A percentile compares a stretch with the other conserved stretches of the same genome.
Evolutionary conservation across 2,888 invertebrate genomes (phyloP).

Genomic region (Heliconius ethilla): DNA sequence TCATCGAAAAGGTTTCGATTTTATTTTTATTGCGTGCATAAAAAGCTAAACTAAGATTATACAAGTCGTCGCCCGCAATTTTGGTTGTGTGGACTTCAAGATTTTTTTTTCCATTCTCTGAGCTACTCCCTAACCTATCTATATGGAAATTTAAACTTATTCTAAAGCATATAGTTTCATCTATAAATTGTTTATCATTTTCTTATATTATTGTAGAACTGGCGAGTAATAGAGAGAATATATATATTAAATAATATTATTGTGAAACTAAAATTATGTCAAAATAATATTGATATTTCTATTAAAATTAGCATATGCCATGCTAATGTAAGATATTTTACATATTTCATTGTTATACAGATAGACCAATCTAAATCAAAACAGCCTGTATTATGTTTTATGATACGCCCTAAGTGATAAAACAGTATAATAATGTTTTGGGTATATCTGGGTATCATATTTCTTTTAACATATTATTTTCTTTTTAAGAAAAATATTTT

Average conservation of each 20-base stretch:
- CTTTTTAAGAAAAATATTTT: too few relatives aligned
- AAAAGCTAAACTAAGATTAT: background rate
- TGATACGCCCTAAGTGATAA: conserved; percentile 27
- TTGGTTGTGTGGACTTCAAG: too few relatives aligned
- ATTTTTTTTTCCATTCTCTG: too few relatives aligned
- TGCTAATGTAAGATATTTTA: conserved; percentile 18
- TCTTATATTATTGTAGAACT: background rate
- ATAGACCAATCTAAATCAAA: conserved; percentile 21
- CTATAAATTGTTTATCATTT: background rate
- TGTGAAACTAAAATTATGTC: conserved; percentile 13
- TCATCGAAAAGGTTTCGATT: background rate
- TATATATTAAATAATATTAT: background rate
- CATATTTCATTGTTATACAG: conserved; percentile 22
- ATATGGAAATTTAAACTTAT: too few relatives aligned
- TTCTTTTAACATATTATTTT: too few relatives aligned
- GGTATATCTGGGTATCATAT: conserved; percentile 1
- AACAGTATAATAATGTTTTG: conserved; percentile 28
- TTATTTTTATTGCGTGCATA: background rate
- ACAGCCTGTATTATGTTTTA: conserved; percentile 18
- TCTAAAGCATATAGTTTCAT: too few relatives aligned
- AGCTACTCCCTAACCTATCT: too few relatives aligned
- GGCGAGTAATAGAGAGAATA: background rate
- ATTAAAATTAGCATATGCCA: conserved; percentile 16
- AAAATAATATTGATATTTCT: conserved; percentile 19
- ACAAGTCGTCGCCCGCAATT: too few relatives aligned